Conservation (phyloP, 2,888 invertebrate genomes). For the Drosophila longiperda region DNA sequence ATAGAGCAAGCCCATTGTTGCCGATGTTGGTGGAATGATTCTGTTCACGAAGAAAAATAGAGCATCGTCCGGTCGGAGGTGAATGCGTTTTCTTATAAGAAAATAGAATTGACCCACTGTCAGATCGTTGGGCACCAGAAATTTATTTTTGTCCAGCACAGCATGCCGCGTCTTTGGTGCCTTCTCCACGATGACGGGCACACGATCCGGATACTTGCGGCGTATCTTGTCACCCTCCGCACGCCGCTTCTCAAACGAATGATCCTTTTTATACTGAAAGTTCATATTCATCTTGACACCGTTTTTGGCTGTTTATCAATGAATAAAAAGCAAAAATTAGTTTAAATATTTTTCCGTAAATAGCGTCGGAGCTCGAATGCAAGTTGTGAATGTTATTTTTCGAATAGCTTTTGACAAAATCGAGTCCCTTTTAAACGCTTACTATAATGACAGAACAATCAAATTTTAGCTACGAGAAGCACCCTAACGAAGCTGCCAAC, state of each 20-base stretch:
- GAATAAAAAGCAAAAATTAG: background rate
- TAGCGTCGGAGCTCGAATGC: background rate
- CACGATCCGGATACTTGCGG: slow-evolving; percentile 98
- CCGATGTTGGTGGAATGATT: slow-evolving; percentile 97
- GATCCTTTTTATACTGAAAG: slow-evolving; percentile 98
- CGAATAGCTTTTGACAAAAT: background rate
- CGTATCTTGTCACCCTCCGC: slow-evolving; percentile 97
- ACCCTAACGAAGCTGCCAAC: background rate
- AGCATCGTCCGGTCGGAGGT: slow-evolving; percentile 96
- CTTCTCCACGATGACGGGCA: slow-evolving; percentile 98
- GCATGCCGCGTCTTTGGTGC: slow-evolving; percentile 96
- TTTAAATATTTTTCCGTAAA: background rate
- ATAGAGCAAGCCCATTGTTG: slow-evolving; percentile 97
- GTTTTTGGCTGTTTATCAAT: background rate
- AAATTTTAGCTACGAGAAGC: slow-evolving; percentile 20
- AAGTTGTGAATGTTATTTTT: slow-evolving; percentile 21
- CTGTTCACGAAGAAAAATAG: slow-evolving; percentile 99
- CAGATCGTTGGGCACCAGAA: slow-evolving; percentile 96
- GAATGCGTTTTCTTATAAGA: slow-evolving; percentile 96
- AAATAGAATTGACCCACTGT: slow-evolving; percentile 99
- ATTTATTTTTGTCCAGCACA: slow-evolving; percentile 98
- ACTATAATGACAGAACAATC: slow-evolving; percentile 2
- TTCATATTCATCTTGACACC: slow-evolving; percentile 88
- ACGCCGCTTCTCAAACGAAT: slow-evolving; percentile 97
- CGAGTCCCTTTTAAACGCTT: slow-evolving; percentile 11